phyloP scores from a whole-genome alignment of 2,888 invertebrate genomes.

The Philereme transversata region DNA sequence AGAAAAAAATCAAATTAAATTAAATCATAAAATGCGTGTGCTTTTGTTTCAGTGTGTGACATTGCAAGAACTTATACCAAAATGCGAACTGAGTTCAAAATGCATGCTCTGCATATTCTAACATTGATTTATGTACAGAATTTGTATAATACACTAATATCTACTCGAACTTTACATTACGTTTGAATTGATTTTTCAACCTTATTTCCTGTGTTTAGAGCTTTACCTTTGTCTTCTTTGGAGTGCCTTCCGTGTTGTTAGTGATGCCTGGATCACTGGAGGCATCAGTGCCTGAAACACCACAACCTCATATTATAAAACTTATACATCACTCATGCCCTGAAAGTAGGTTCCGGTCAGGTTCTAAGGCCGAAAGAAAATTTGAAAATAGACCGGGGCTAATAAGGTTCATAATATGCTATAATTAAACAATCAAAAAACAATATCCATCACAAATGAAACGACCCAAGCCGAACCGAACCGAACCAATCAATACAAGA shows the following conservation, averaged over 20 bases:
- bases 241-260: slow-evolving; percentile 77
- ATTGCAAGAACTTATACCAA: slow-evolving; percentile 45
- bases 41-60: slow-evolving; percentile 41
- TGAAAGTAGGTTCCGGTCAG: no score
- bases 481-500: no score
- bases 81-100: slow-evolving; percentile 56
- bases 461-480: no score
- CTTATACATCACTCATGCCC: no score
- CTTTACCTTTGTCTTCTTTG: slow-evolving; percentile 77
- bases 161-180: slow-evolving; percentile 46
- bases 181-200: slow-evolving; percentile 15
- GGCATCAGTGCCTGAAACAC: slow-evolving; percentile 73
- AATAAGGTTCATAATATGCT: no score
- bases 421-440: no score
- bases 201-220: not conserved
- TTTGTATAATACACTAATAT: slow-evolving; percentile 62
- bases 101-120: slow-evolving; percentile 64
- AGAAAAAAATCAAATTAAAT: slow-evolving; percentile 71
- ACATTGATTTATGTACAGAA: slow-evolving; percentile 65
- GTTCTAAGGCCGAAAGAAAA: no score
- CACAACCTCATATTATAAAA: not conserved
- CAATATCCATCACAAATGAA: no score
- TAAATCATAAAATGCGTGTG: slow-evolving; percentile 57
- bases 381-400: no score
- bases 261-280: slow-evolving; percentile 76